Evolutionary conservation across 1,140 invertebrate genomes (phyloP), one percentile per base, ranked within the genome.

Genomic region (Halesus radiatus): DNA sequence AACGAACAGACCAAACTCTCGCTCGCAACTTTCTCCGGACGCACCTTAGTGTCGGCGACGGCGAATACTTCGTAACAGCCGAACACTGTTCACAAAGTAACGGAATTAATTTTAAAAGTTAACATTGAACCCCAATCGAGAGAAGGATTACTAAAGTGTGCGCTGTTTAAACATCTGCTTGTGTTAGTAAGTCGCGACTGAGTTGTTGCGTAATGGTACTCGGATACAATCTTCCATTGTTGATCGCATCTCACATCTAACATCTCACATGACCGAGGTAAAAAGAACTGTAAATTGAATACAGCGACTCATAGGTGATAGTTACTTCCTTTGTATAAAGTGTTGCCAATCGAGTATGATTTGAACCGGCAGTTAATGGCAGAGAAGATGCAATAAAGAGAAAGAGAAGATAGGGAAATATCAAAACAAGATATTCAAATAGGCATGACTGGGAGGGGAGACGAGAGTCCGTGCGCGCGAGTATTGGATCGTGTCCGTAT

Each of bases 91-190:
- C 37, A 60, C 74, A 83, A 83, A 83, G 77, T 58, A 83, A 75
- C 54, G 66, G 81, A 83, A 83, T 80, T 83, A 80, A 83, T 83
- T 83, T 80, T 80, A 82, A 83, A 83, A 79, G 80, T 83, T 64
- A 66, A 75, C 76, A 64, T 78, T 74, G 75, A 79, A 58, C 45
- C 68, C 29, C 26, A 50, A 54, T 22, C 52, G 23, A 50, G n/a
- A 73, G 15, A 3, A 56, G 18, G 16, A 64, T n/a, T 20, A 23
- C 56, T 32, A 15, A 50, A 22, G 45, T 22, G 45, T 70, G 62
- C 29, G 29, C 15, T 20, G n/a, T 45, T 18, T 26, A 23, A 64
- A 26, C 18, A 20, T 68, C 2, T 18, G 29, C n/a, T 18, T 1
- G 66, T 45, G 18, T 45, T 22, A 13, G 62, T 15, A 8, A 45